These are phyloP conservation scores for Encarsia formosa DNA, from an alignment of 2,888 invertebrate species.

Conservation along the genomic window DNA sequence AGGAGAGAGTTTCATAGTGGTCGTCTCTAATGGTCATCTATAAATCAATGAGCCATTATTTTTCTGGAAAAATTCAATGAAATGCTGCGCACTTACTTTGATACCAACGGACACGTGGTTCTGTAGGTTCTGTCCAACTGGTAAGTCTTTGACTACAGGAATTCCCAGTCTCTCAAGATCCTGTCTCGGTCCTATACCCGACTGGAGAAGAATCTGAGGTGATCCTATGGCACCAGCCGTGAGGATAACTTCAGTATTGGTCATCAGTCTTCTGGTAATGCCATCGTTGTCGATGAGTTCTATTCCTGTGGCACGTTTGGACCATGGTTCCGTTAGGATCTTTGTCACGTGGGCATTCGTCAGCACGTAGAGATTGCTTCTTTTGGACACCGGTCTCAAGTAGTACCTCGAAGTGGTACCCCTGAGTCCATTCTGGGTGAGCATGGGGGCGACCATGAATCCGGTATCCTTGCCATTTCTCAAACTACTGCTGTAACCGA, in stretches of 20 bases:
- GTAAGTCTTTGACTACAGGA: constrained; percentile 38
- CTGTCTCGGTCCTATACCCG: constrained; percentile 55
- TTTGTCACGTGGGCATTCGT: constrained; percentile 53
- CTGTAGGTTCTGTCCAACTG: constrained; percentile 46
- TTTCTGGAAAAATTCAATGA: neutral
- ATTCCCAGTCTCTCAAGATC: constrained; percentile 47
- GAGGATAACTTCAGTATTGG: constrained; percentile 54
- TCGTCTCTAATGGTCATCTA: constrained; percentile 37
- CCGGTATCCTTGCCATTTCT: constrained; percentile 45
- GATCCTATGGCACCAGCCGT: constrained; percentile 56
- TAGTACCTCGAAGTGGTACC: constrained; percentile 56
- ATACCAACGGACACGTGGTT: constrained; percentile 48
- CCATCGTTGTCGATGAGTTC: constrained; percentile 50
- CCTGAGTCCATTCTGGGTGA: constrained; percentile 50
- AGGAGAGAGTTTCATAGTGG: constrained; percentile 38
- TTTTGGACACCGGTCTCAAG: constrained; percentile 47
- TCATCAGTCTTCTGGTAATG: constrained; percentile 44
- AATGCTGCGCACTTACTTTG: constrained; percentile 30
- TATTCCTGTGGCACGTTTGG: constrained; percentile 58
- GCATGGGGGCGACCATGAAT: constrained; percentile 50
- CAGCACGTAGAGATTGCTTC: constrained; percentile 52
- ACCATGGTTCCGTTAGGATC: constrained; percentile 41
- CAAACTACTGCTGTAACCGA: constrained; percentile 45
- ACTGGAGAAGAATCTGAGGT: constrained; percentile 55
- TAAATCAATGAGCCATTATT: neutral